A percentile compares a stretch with the other conserved stretches of the same genome.
These are phyloP conservation scores for Sebastolobus altivelis DNA, from an alignment of 2,797 vertebrate genomes.

Conservation along the genomic window DNA sequence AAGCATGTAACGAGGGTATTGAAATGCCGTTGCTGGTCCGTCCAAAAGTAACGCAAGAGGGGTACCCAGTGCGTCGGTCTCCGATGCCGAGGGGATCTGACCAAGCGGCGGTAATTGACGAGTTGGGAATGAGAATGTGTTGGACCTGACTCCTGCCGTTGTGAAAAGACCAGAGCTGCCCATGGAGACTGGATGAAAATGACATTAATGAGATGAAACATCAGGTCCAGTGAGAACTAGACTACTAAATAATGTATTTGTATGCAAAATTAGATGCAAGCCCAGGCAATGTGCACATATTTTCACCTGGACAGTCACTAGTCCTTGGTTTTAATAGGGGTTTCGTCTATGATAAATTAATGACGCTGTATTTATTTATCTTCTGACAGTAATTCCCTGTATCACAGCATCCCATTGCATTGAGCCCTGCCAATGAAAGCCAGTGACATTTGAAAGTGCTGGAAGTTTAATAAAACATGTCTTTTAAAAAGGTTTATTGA, in stretches of 20 bases:
- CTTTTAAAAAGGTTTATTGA: slow-evolving; percentile 8
- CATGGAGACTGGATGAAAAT: slow-evolving; percentile 9
- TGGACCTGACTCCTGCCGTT: slow-evolving; percentile 2
- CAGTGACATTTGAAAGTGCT: slow-evolving; percentile 14
- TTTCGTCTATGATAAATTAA: not conserved
- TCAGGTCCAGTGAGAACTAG: slow-evolving; percentile 5
- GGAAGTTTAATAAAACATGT: slow-evolving; percentile 19
- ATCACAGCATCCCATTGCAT: not conserved
- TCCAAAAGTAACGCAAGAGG: too few species aligned
- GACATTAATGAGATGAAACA: slow-evolving; percentile 46
- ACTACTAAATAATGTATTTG: slow-evolving; percentile 4
- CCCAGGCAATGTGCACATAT: not conserved
- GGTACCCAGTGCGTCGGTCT: too few species aligned
- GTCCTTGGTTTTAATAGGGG: not conserved
- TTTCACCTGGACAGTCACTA: not conserved
- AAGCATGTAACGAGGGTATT: too few species aligned
- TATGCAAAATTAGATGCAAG: not conserved
- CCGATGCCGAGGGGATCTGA: too few species aligned
- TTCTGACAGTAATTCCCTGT: not conserved
- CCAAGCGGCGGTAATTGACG: too few species aligned
- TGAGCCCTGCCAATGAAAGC: slow-evolving; percentile 3
- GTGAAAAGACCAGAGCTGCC: slow-evolving; percentile 10
- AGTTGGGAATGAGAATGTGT: too few species aligned
- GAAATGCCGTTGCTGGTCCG: too few species aligned
- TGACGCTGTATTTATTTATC: not conserved